phyloP scores from a whole-genome alignment of 2,888 invertebrate species.

The Polydesmus complanatus region DNA sequence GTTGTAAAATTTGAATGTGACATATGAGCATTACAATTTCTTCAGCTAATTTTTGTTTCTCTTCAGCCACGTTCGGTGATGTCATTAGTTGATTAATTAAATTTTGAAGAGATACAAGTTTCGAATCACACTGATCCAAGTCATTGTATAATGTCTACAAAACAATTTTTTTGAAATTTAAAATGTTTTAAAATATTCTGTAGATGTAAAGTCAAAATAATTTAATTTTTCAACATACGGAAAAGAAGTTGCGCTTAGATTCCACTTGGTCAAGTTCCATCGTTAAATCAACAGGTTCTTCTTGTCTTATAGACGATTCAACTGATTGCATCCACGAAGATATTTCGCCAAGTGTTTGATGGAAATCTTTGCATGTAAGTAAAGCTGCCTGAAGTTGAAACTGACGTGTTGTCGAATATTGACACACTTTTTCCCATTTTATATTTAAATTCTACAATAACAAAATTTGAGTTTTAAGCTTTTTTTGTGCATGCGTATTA shows the following conservation, averaged over 20 bases:
- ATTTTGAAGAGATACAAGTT: constrained; percentile 59
- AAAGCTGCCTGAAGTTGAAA: constrained; percentile 59
- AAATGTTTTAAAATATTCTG: too few relatives aligned
- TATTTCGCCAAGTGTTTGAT: constrained; percentile 58
- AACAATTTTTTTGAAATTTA: too few relatives aligned
- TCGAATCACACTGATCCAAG: constrained; percentile 68
- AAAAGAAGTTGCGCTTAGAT: constrained; percentile 55
- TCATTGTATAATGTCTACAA: too few relatives aligned
- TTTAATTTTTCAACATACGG: constrained; percentile 25
- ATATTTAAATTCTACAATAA: constrained; percentile 37
- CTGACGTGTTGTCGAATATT: constrained; percentile 60
- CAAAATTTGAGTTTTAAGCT: not conserved
- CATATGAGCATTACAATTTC: constrained; percentile 48
- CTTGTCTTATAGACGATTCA: constrained; percentile 59
- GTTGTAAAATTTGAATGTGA: constrained; percentile 63
- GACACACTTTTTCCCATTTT: constrained; percentile 71
- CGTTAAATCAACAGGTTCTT: constrained; percentile 70
- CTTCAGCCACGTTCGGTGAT: constrained; percentile 21
- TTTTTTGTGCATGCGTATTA: too few relatives aligned
- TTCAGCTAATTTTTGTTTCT: constrained; percentile 26
- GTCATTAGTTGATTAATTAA: constrained; percentile 28
- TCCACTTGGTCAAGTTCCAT: constrained; percentile 46
- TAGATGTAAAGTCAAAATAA: too few relatives aligned
- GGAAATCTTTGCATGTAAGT: constrained; percentile 52
- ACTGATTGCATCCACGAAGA: constrained; percentile 61